Conservation (phyloP, 2,888 invertebrate genomes). For the Microplitis deprimator region DNA sequence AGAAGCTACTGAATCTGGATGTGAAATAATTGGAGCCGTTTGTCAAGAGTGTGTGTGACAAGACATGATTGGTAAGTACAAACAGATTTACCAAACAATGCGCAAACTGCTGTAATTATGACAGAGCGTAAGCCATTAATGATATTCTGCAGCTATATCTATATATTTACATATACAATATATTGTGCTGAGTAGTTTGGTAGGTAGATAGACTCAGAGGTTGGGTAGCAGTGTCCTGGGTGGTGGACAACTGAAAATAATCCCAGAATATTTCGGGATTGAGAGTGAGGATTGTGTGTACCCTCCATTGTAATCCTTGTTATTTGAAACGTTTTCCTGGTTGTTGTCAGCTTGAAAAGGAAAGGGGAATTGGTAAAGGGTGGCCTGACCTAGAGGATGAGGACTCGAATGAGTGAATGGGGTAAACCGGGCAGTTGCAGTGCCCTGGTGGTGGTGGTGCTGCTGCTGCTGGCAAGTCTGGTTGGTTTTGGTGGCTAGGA, state of each 20-base stretch:
- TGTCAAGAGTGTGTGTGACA: constrained; percentile 5
- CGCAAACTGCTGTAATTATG: constrained; percentile 3
- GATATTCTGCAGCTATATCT: not conserved
- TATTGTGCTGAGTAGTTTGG: not conserved
- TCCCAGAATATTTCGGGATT: constrained; percentile 40
- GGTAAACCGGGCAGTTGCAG: constrained; percentile 34
- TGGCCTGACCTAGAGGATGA: constrained; percentile 49
- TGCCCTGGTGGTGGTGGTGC: not conserved
- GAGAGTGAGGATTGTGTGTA: constrained; percentile 25
- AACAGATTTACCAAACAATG: constrained; percentile 8
- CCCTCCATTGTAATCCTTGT: constrained; percentile 53
- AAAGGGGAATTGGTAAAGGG: constrained; percentile 40
- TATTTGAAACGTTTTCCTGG: constrained; percentile 54
- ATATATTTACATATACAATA: not conserved
- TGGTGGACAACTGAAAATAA: constrained; percentile 16
- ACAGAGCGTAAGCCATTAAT: not conserved
- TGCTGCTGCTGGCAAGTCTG: too few relatives aligned
- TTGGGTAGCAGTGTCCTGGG: too few relatives aligned
- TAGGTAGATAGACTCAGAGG: not conserved
- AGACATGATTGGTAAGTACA: constrained; percentile 6
- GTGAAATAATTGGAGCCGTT: not conserved
- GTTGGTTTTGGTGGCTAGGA: too few relatives aligned
- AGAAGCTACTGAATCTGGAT: not conserved
- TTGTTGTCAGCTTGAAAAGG: constrained; percentile 52
- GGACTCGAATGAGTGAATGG: constrained; percentile 53